A percentile compares a stretch with the other conserved stretches of the same genome.
Conservation (phyloP, 2,888 invertebrate genomes). For the Abrostola tripartita region DNA sequence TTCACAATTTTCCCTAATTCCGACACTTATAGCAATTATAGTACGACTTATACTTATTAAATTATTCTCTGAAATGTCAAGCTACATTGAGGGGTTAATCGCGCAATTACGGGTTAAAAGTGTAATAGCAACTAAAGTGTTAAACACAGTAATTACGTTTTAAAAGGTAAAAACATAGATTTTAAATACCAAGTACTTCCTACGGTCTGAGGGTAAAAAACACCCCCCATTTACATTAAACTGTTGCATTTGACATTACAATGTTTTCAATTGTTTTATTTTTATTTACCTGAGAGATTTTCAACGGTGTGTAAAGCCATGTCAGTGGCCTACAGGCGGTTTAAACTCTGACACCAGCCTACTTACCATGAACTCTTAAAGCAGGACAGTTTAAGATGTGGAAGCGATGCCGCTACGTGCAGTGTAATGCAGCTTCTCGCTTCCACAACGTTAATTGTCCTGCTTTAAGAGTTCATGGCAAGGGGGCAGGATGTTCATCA, state of each 20-base stretch:
- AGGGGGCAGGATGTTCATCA: no score
- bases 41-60: conserved; percentile 1
- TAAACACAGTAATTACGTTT: conserved; percentile 33
- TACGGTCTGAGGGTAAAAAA: conserved; percentile 4
- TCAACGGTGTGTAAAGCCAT: no score
- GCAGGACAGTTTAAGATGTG: no score
- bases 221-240: conserved; percentile 26
- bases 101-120: conserved; percentile 29
- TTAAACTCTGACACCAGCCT: no score
- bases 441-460: no score
- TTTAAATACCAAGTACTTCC: no score
- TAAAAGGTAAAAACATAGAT: background rate
- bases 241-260: conserved; percentile 11
- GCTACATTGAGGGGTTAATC: conserved; percentile 26
- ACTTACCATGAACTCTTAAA: no score
- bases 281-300: no score
- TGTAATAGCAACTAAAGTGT: conserved; percentile 25
- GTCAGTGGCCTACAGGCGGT: no score
- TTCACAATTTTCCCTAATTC: background rate
- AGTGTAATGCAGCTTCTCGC: no score
- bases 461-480: no score
- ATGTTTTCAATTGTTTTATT: conserved; percentile 14
- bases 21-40: background rate
- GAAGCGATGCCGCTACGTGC: no score
- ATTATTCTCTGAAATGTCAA: conserved; percentile 15